Conservation (phyloP, 2,888 invertebrate species). For the Alloscopus bannaensis region DNA sequence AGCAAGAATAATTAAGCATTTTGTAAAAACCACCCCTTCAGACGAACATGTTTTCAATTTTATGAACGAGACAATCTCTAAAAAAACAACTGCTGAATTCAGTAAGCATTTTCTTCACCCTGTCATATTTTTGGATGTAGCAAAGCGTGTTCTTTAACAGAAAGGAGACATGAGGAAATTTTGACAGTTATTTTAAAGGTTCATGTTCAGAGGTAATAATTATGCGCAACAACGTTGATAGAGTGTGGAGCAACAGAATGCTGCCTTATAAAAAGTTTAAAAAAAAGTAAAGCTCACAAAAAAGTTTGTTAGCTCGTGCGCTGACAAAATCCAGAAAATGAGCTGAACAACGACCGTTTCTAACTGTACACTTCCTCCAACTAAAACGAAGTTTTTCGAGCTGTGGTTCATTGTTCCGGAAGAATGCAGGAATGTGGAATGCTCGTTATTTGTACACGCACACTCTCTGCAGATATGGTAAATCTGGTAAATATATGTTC, state of each 20-base stretch:
- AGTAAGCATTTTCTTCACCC: background rate
- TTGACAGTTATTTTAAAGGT: background rate
- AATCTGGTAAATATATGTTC: no score
- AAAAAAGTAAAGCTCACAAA: background rate
- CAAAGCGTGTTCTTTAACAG: no score
- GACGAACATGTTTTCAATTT: background rate
- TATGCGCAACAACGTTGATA: background rate
- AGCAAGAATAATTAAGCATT: background rate
- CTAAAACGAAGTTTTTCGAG: background rate
- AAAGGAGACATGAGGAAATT: no score
- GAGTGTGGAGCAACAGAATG: background rate
- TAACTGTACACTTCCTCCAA: background rate
- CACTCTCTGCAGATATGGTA: no score
- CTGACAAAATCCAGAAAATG: constrained; percentile 22
- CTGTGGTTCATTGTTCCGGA: constrained; percentile 20
- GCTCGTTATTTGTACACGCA: constrained; percentile 24
- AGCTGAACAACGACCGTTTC: background rate
- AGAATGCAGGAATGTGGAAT: constrained; percentile 15
- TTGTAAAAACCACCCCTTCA: background rate
- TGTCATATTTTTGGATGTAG: background rate
- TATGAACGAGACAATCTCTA: background rate
- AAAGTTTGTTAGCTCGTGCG: background rate
- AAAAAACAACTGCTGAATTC: background rate
- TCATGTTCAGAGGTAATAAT: background rate
- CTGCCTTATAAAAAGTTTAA: background rate